Conservation (phyloP, 2,113 vertebrate genomes). For the Corydoras sp. region DNA sequence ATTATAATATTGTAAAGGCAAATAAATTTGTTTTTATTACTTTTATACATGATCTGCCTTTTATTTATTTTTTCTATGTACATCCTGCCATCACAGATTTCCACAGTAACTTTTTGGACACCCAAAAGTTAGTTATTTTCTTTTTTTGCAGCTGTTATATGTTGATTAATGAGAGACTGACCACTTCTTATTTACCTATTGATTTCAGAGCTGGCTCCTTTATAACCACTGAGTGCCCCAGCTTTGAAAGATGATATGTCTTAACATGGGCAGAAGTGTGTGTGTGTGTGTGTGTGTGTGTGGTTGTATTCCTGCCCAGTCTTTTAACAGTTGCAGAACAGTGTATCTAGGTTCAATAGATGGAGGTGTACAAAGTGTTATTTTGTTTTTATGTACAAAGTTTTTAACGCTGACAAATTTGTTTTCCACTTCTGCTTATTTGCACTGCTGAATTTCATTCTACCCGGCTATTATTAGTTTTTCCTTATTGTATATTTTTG, state of each 20-base stretch:
- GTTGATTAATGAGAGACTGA: not conserved
- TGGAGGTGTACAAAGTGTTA: not conserved
- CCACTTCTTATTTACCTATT: slow-evolving; percentile 19
- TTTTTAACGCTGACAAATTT: not conserved
- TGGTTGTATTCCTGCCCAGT: not conserved
- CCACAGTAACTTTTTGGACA: too few relatives aligned
- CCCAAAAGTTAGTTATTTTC: not conserved
- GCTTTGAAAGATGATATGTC: slow-evolving; percentile 12
- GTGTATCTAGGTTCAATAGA: not conserved
- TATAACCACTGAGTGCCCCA: slow-evolving; percentile 10
- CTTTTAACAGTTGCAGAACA: not conserved
- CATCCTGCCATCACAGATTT: too few relatives aligned
- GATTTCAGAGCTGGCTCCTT: slow-evolving; percentile 9
- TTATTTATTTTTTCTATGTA: too few relatives aligned
- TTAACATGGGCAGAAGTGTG: not conserved
- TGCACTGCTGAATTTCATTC: not conserved
- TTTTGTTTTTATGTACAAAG: not conserved
- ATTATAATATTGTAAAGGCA: too few relatives aligned
- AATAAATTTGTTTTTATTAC: too few relatives aligned
- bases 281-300: not conserved
- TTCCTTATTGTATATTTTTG: slow-evolving; percentile 41
- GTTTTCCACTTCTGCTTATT: not conserved
- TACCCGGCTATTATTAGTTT: slow-evolving; percentile 40
- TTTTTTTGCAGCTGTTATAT: not conserved
- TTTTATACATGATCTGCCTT: too few relatives aligned